A percentile compares a stretch with the other conserved stretches of the same genome.
Evolutionary conservation across 2,113 vertebrate genomes (phyloP).

Genomic region (Hipposideros armiger): DNA sequence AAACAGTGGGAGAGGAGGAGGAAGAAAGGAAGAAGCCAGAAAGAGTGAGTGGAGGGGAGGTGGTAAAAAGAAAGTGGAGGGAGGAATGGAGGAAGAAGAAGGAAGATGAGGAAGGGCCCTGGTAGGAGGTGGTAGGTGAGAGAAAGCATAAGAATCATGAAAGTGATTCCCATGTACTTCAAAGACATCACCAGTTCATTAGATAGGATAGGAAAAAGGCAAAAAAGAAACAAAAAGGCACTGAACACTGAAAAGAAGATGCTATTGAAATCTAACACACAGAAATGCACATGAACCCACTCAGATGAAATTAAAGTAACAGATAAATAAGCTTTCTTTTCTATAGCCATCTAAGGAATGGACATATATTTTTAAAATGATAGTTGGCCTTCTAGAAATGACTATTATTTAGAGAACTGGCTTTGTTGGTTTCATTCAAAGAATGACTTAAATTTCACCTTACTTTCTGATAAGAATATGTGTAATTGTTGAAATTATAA

Average conservation of each 20-base stretch:
- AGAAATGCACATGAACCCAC: neutral
- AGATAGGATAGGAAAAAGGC: neutral
- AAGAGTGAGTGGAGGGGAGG: neutral
- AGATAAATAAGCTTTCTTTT: neutral
- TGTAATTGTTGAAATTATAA: conserved; percentile 21
- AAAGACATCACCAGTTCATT: neutral
- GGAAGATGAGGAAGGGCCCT: neutral
- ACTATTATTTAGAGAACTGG: neutral
- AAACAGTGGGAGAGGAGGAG: neutral
- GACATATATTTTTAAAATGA: neutral
- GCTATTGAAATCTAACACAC: neutral
- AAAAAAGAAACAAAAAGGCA: neutral
- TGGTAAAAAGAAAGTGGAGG: neutral
- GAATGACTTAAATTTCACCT: neutral
- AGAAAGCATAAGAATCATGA: neutral
- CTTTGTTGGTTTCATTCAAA: neutral
- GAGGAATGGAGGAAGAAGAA: neutral
- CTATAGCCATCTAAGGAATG: neutral
- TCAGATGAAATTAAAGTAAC: neutral
- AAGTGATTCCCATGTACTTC: neutral
- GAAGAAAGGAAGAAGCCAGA: neutral
- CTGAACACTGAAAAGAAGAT: neutral
- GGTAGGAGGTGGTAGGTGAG: neutral
- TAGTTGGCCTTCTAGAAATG: neutral
- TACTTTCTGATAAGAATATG: neutral